Evolutionary conservation across 2,797 vertebrate genomes (phyloP), one percentile per base, ranked within the genome.

Genomic region (Labeo calbasu): DNA sequence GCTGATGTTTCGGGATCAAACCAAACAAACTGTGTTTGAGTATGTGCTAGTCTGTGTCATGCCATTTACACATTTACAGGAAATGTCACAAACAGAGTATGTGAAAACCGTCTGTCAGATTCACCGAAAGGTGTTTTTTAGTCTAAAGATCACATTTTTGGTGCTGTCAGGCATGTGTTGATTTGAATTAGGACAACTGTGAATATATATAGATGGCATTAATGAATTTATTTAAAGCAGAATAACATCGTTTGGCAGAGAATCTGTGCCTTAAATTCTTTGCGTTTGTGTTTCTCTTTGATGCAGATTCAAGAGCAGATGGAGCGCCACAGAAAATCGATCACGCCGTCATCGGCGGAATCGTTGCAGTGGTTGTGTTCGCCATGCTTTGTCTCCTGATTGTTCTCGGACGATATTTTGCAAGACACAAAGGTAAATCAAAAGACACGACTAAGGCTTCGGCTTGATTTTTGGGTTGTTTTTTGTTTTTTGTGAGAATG

Each of bases 311-410:
- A 83, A 96, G 97, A 89, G 97, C 97, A 32, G 96, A 97, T 19
- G 97, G 98, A 89, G 96, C 97, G 19, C 94, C 96, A 0, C 96
- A 97, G 57, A 95, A 97, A 59, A 97, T 99, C 91, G 98, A 99
- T 93, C 98, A 99, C 0, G 98, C 98, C 0, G 97, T 99, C 94
- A 98, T 99, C 0, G 98, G 98, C 0, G 98, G 98, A 13, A 98
- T 99, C 50, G 98, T 99, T 86, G 98, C 98, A 0, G 98, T 99
- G 89, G 98, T 99, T 85, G 99, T 99, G 91, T 99, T 99, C 23
- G 97, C 98, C 19, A 98, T 99, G 96, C 97, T 99, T 83, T 99
- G 98, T 88, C 95, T 98, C 87, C 97, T 99, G 92, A 99, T 99
- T 91, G 95, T 99, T 91, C 93, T 99, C 87, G 98, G 98, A 88